Conservation (phyloP, 1,140 invertebrate genomes). For the Lysiphlebus fabarum region DNA sequence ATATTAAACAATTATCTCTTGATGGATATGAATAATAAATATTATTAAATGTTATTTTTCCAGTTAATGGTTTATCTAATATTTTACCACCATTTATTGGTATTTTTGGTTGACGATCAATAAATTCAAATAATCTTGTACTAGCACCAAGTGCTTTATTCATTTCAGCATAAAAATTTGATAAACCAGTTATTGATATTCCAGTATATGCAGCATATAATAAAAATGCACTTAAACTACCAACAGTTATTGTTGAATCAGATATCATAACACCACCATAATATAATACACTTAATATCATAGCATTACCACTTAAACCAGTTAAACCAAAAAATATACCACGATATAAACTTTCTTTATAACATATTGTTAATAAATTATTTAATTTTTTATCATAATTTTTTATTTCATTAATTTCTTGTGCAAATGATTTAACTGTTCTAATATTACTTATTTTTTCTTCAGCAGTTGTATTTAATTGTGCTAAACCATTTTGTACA, state of each 20-base stretch:
- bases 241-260: slow-evolving; percentile 78
- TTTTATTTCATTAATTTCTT: slow-evolving; percentile 75
- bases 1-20: slow-evolving; percentile 61
- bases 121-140: slow-evolving; percentile 82
- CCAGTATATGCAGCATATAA: slow-evolving; percentile 91
- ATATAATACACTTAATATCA: slow-evolving; percentile 89
- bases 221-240: slow-evolving; percentile 86
- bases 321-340: slow-evolving; percentile 91
- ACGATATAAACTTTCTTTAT: slow-evolving; percentile 82
- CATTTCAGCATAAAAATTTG: slow-evolving; percentile 88
- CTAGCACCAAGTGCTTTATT: slow-evolving; percentile 92
- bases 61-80: slow-evolving; percentile 39
- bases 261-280: slow-evolving; percentile 89
- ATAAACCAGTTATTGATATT: slow-evolving; percentile 80
- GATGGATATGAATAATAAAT: slow-evolving; percentile 74
- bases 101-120: slow-evolving; percentile 77
- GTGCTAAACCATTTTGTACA: slow-evolving; percentile 80
- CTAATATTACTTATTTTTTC: slow-evolving; percentile 91
- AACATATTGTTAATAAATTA: slow-evolving; percentile 74
- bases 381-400: slow-evolving; percentile 70
- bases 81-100: slow-evolving; percentile 60
- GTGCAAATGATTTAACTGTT: slow-evolving; percentile 89
- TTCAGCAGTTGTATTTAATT: slow-evolving; percentile 82
- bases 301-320: slow-evolving; percentile 83
- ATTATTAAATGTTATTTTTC: slow-evolving; percentile 69